Evolutionary conservation across 1,140 invertebrate genomes (phyloP), one percentile per base, ranked within the genome.

Genomic region (Parasteatoda tepidariorum): DNA sequence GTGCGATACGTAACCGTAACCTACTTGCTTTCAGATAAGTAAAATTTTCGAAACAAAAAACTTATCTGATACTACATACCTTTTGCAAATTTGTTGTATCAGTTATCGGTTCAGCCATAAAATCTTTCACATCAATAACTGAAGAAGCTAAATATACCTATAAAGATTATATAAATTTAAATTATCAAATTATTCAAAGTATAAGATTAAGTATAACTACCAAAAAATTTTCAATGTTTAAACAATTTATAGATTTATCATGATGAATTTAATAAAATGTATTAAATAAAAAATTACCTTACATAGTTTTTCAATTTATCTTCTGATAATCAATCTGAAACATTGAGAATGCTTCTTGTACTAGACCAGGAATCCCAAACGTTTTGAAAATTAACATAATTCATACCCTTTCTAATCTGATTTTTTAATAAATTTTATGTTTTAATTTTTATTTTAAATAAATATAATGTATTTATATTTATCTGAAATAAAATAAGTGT

Each of bases 81-180:
- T 33, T n/a, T 54, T 30, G 26, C 2, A 71, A 33, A 15, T 28
- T 18, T 15, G 9, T 41, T 26, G 34, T 75, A 18, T 75, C 73
- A 38, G 73, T 75, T 38, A 75, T 62, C 2, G 73, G 73, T 15
- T 75, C 73, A 61, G 73, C 73, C 73, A 75, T 75, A 28, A 61
- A 75, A 6, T 61, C 26, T 2, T 15, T 75, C 13, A 26, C 33
- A 24, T 75, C 73, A 62, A 62, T 30, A 26, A 41, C 2, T 24
- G 30, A 15, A n/a, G 57, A 26, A 7, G 57, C 73, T 75, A 75
- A 41, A 62, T 75, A 61, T 61, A 75, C 73, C 73, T 75, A 31
- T 5, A 30, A 48, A 48, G 4, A 9, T 13, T 48, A 48, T 48
- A 48, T 13, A 5, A 41, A 41, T 18, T 13, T 48, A 0, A 1